phyloP scores from a whole-genome alignment of 2,797 vertebrate species.

The Cuniculus paca region DNA sequence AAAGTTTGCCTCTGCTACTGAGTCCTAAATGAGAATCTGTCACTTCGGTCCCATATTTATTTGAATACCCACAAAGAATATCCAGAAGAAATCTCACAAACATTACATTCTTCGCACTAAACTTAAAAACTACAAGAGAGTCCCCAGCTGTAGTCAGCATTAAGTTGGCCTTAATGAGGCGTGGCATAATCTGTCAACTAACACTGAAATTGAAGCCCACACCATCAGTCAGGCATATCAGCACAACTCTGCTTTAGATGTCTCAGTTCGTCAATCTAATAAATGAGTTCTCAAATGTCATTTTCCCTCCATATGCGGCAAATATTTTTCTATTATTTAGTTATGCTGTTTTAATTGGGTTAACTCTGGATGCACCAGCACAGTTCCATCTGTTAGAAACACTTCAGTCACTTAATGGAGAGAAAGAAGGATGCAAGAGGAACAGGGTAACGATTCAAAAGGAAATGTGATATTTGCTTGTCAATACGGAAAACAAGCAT shows the following conservation, averaged over 20 bases:
- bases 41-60: background rate
- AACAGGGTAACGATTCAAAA: conserved; percentile 1
- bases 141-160: background rate
- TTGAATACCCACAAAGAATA: conserved; percentile 43
- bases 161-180: conserved; percentile 63
- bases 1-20: background rate
- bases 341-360: conserved; percentile 68
- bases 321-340: conserved; percentile 73
- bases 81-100: conserved; percentile 32
- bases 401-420: conserved; percentile 21
- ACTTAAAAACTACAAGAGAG: conserved; percentile 39
- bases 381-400: conserved; percentile 40
- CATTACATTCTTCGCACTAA: background rate
- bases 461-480: background rate
- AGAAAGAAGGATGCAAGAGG: background rate
- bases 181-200: conserved; percentile 47
- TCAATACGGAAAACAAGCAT: conserved; percentile 50
- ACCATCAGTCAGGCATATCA: conserved; percentile 41
- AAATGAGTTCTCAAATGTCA: conserved; percentile 79
- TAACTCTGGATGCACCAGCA: conserved; percentile 56
- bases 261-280: conserved; percentile 72
- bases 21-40: background rate
- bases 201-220: background rate
- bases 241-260: conserved; percentile 16
- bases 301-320: conserved; percentile 70